Percentiles rank a stretch among this genome's conserved stretches.
phyloP scores from a whole-genome alignment of 2,888 invertebrate species.

The Leptinotarsa tumamoca region DNA sequence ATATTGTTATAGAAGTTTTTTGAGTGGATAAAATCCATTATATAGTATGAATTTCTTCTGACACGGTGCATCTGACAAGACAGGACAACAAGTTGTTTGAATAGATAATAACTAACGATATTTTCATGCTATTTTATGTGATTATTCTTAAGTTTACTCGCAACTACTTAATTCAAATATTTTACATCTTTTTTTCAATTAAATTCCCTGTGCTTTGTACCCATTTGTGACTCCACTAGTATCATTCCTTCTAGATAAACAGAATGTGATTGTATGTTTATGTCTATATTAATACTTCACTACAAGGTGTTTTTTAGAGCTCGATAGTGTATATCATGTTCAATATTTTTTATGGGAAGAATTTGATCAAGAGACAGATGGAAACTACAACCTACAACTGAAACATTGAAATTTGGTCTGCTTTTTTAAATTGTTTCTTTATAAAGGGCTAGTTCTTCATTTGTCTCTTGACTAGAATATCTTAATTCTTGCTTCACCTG shows the following conservation, averaged over 20 bases:
- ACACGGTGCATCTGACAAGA: too few species aligned
- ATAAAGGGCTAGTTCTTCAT: background rate
- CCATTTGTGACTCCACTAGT: background rate
- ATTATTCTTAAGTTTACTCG: too few species aligned
- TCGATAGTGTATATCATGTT: background rate
- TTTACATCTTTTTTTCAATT: background rate
- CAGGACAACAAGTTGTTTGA: too few species aligned
- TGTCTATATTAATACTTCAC: slow-evolving; percentile 29
- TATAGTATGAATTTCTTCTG: too few species aligned
- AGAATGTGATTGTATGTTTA: slow-evolving; percentile 21
- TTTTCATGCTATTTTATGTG: too few species aligned
- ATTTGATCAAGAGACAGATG: background rate
- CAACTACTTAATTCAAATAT: background rate
- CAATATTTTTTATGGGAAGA: background rate
- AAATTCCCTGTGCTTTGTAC: background rate
- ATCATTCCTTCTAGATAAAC: slow-evolving; percentile 13
- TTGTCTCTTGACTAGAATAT: background rate
- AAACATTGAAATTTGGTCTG: background rate
- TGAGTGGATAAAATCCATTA: too few species aligned
- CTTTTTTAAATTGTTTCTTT: background rate
- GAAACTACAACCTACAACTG: background rate
- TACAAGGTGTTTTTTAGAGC: slow-evolving; percentile 12
- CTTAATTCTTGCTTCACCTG: background rate
- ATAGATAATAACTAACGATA: too few species aligned
- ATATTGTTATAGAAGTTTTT: too few species aligned